A percentile compares a stretch with the other conserved stretches of the same genome.
Conservation (phyloP, 1,140 invertebrate genomes). For the Drosophila littoralis region DNA sequence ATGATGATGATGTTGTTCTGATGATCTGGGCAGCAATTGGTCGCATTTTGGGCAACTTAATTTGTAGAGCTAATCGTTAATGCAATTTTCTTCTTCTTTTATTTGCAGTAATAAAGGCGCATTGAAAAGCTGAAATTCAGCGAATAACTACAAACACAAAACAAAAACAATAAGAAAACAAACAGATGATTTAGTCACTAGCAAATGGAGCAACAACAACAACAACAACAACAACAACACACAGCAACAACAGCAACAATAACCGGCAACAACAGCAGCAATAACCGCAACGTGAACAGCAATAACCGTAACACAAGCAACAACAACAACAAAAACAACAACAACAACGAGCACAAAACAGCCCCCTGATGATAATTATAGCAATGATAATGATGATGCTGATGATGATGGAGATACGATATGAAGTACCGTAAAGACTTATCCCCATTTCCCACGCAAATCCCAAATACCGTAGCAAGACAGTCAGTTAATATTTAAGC, state of each 20-base stretch:
- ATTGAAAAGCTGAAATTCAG: conserved; percentile 84
- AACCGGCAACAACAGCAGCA: conserved; percentile 55
- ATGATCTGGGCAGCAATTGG: background rate
- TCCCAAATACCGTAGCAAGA: conserved; percentile 27
- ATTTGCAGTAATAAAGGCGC: conserved; percentile 83
- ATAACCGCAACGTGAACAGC: too few relatives aligned
- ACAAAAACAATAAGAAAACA: conserved; percentile 76
- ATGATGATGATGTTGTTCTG: background rate
- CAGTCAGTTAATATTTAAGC: conserved; percentile 68
- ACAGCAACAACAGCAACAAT: conserved; percentile 60
- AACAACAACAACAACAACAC: conserved; percentile 49
- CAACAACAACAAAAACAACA: conserved; percentile 25
- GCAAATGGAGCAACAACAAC: conserved; percentile 40
- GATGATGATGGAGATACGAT: conserved; percentile 1
- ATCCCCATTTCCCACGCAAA: background rate
- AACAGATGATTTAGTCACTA: conserved; percentile 71
- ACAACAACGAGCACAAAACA: conserved; percentile 26
- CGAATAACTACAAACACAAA: conserved; percentile 79
- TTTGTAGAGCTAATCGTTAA: background rate
- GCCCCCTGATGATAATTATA: conserved; percentile 37
- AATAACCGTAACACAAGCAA: conserved; percentile 47
- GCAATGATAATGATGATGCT: conserved; percentile 17
- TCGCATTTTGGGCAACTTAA: background rate
- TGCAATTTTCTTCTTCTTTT: conserved; percentile 29
- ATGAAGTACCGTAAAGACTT: conserved; percentile 12